Base-by-base conservation (phyloP, 2,797 vertebrate species). In the Coregonus ussuriensis region DNA sequence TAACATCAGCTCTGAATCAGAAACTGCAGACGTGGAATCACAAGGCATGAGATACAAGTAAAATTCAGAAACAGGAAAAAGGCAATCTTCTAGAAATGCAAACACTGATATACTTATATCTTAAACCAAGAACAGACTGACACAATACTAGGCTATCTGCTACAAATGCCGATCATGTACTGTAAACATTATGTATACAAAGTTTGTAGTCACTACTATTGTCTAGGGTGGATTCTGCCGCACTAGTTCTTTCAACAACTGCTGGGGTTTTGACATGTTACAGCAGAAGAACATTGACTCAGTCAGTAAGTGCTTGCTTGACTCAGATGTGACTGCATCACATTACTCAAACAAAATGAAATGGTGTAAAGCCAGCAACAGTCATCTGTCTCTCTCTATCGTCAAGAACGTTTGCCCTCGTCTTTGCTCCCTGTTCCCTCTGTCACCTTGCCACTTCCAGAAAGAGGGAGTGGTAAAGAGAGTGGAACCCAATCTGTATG, bases 401-500 rank as follows among this genome's bases (percentile, higher is more conserved):
- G 25, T 63, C 21, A 25, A 21, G 21, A 63, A 63, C 21, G 25
- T 25, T 47, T 79, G 29, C 15, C 72, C 56, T 63, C 37, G 13
- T 6, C 72, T 77, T 80, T 77, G 83, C 84, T 82, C 67, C 84
- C 83, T 93, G 91, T 91, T 88, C 89, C 90, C 88, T 88, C 82
- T 88, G 91, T 92, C 88, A 89, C 88, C 87, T 87, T 84, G 85
- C 86, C 89, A 89, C 92, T 91, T 89, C 85, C 86, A 80, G 86
- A 92, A 90, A 90, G 84, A 47, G 41, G 85, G 85, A 89, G 90
- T 83, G 84, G 90, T 92, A 91, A 90, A 73, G 75, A 73, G 87
- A 81, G 83, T 65, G 90, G 85, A 93, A 94, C 86, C 84, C 82
- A 89, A 93, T 92, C 90, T 90, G 68, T 77, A 74, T 90, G 93